Conservation (phyloP, 2,113 vertebrate species). For the Calcarius ornatus region DNA sequence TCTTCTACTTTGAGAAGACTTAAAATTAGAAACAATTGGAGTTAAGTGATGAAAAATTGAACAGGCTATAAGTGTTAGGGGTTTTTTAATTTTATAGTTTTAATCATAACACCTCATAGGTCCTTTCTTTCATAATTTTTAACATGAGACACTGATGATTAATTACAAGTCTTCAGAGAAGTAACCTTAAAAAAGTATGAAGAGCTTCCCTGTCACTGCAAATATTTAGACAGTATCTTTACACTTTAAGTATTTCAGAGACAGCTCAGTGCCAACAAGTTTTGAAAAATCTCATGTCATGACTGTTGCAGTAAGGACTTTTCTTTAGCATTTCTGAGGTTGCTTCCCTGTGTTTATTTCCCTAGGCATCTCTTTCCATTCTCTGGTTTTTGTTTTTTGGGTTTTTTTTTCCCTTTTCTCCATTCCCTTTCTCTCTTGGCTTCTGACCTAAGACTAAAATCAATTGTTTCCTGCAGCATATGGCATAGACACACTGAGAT, state of each 20-base stretch:
- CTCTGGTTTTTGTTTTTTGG: neutral
- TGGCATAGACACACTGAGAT: neutral
- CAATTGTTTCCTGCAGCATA: conserved; percentile 16
- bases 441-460: conserved; percentile 9
- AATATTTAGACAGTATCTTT: neutral
- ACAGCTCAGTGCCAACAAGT: neutral
- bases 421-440: neutral
- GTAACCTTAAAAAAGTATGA: neutral
- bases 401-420: neutral
- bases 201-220: neutral
- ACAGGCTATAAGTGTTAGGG: neutral
- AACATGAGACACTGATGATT: neutral
- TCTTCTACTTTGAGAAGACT: neutral
- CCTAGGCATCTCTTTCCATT: neutral
- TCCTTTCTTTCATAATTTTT: neutral
- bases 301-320: neutral
- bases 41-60: neutral
- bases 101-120: neutral
- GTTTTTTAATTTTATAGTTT: neutral
- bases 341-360: neutral
- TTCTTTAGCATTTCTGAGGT: neutral
- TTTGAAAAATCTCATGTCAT: neutral
- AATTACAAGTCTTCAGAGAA: neutral
- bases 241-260: neutral
- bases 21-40: neutral